Evolutionary conservation across 2,113 vertebrate genomes (phyloP), one percentile per base, ranked within the genome.

Genomic region (Mus spicilegus): DNA sequence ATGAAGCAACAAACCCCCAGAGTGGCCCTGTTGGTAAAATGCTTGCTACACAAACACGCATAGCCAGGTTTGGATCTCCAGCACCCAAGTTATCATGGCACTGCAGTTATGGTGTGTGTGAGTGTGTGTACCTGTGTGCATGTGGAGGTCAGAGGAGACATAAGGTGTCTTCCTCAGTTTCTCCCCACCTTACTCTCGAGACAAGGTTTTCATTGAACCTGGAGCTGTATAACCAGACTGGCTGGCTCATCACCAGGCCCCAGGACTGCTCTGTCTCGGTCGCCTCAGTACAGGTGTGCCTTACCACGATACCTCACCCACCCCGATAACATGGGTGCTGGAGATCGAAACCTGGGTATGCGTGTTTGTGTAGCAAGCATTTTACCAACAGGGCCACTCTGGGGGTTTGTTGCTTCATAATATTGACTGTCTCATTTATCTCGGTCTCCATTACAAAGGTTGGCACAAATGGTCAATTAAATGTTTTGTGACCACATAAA

Each of bases 51-150:
- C 9, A 49, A 67, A 9, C 26, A 33, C 33, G 28, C 33, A 17
- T 65, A 46, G 1, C 58, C 39, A 65, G 26, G n/a, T 86, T 67
- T 51, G 63, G 46, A n/a, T 67, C 61, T 5, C 63, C 19, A 36
- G 46, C 46, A 69, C 5, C 65, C 11, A 9, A 7, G 10, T n/a
- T 24, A 51, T 33, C 17, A 0, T 22, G 54, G 22, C 14, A 39
- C 36, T 54, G 28, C 20, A 33, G 24, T 39, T 76, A 65, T 36
- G 16, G n/a, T 78, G 8, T 85, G 61, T 65, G 3, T 63, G 36
- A 14, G 80, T n/a, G 39, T 30, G 82, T 69, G 19, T 51, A 6
- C 0, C 1, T 13, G 0, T 4, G 46, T 0, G 9, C 16, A 5
- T 61, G 17, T 33, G 28, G 10, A 51, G 39, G 65, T 36, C 84